These are phyloP conservation scores for Caradrina kadenii DNA, from an alignment of 2,888 invertebrate genomes.

Conservation along the genomic window DNA sequence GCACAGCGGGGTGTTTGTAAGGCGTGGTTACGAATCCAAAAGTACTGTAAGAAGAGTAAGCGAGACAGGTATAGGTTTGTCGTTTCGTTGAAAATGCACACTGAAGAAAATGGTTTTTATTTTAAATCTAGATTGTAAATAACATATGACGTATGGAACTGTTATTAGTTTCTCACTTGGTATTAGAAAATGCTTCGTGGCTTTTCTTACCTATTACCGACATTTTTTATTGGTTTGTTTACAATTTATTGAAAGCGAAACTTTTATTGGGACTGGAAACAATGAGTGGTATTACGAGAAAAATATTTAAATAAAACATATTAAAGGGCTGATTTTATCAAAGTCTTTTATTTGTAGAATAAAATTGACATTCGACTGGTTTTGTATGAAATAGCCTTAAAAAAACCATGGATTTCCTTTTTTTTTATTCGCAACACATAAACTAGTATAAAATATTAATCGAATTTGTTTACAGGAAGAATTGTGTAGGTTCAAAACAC, in stretches of 20 bases:
- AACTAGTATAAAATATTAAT: too few relatives aligned
- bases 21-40: slow-evolving; percentile 80
- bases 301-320: not conserved
- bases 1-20: slow-evolving; percentile 74
- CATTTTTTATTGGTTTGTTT: slow-evolving; percentile 21
- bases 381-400: too few relatives aligned
- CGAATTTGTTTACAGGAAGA: too few relatives aligned
- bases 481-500: not conserved
- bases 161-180: slow-evolving; percentile 63
- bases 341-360: too few relatives aligned
- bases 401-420: too few relatives aligned
- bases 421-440: too few relatives aligned
- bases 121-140: slow-evolving; percentile 72
- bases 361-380: too few relatives aligned
- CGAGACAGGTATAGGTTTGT: slow-evolving; percentile 66
- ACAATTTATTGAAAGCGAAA: slow-evolving; percentile 26
- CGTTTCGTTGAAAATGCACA: slow-evolving; percentile 44
- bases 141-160: slow-evolving; percentile 68
- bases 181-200: slow-evolving; percentile 55
- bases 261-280: slow-evolving; percentile 18
- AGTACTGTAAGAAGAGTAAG: slow-evolving; percentile 67
- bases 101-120: slow-evolving; percentile 63
- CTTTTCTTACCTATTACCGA: slow-evolving; percentile 30
- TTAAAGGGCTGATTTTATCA: too few relatives aligned
- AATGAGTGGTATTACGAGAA: slow-evolving; percentile 1